Percentiles rank a stretch among this genome's conserved stretches.
Evolutionary conservation across 1,140 invertebrate species (phyloP).

Genomic region (Aricia agestis): DNA sequence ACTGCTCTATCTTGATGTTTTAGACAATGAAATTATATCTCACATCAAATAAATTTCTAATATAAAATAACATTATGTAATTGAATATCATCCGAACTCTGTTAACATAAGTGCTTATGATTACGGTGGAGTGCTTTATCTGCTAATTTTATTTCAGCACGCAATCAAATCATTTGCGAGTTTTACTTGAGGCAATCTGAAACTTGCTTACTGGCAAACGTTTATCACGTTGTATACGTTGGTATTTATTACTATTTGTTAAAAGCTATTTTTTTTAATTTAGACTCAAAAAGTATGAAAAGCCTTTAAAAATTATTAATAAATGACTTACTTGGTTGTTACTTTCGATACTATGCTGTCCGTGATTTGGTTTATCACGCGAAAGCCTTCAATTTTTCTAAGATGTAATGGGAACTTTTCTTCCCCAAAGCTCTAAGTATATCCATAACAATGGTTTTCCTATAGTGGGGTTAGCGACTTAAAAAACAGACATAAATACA

Average conservation of each 20-base stretch:
- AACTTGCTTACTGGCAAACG: neutral
- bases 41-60: conserved; percentile 4
- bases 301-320: too few relatives aligned
- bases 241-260: neutral
- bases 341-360: too few relatives aligned
- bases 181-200: neutral
- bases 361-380: too few relatives aligned
- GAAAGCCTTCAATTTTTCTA: too few relatives aligned
- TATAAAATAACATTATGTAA: conserved; percentile 8
- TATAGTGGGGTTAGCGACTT: too few relatives aligned
- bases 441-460: too few relatives aligned
- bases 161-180: neutral
- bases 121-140: neutral
- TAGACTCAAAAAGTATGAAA: too few relatives aligned
- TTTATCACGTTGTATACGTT: neutral
- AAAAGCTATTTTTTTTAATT: neutral
- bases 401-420: too few relatives aligned
- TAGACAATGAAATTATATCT: conserved; percentile 10
- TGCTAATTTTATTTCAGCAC: conserved; percentile 6
- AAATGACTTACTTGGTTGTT: too few relatives aligned
- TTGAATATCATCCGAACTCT: neutral
- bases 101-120: conserved; percentile 3
- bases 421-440: too few relatives aligned
- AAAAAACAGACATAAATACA: too few relatives aligned
- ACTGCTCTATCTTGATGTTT: neutral